Percentiles rank a stretch among this genome's conserved stretches.
phyloP scores from a whole-genome alignment of 2,888 invertebrate species.

The Patella caerulea region DNA sequence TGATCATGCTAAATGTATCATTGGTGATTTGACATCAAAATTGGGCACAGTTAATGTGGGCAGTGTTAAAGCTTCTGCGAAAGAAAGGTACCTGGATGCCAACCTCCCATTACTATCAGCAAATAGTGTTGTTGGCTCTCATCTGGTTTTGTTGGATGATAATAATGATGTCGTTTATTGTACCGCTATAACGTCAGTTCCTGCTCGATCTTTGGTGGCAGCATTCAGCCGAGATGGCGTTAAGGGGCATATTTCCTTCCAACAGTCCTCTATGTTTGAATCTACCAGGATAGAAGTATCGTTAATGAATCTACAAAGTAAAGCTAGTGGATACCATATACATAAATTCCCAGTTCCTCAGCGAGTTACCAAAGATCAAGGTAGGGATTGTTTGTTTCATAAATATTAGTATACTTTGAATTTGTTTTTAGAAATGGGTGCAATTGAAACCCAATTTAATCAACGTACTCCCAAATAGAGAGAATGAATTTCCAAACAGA shows the following conservation, averaged over 20 bases:
- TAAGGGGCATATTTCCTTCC: slow-evolving; percentile 83
- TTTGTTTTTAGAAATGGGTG: too few species aligned
- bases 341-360: slow-evolving; percentile 72
- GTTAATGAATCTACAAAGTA: slow-evolving; percentile 64
- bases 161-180: slow-evolving; percentile 73
- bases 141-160: slow-evolving; percentile 35
- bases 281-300: slow-evolving; percentile 75
- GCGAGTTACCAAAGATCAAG: slow-evolving; percentile 42
- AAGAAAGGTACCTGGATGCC: slow-evolving; percentile 41
- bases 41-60: slow-evolving; percentile 45
- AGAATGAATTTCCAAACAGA: too few species aligned
- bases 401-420: too few species aligned
- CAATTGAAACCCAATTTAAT: too few species aligned
- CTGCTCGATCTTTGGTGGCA: slow-evolving; percentile 51
- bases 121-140: slow-evolving; percentile 45
- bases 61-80: slow-evolving; percentile 19
- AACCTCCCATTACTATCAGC: slow-evolving; percentile 44
- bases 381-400: background rate
- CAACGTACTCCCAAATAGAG: too few species aligned
- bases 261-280: slow-evolving; percentile 86
- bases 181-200: slow-evolving; percentile 78
- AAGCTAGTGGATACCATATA: slow-evolving; percentile 71
- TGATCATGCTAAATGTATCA: slow-evolving; percentile 38
- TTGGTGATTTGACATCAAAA: slow-evolving; percentile 53
- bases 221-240: slow-evolving; percentile 77